Conservation (phyloP, 2,113 vertebrate species). For the Poecilia latipinna region DNA sequence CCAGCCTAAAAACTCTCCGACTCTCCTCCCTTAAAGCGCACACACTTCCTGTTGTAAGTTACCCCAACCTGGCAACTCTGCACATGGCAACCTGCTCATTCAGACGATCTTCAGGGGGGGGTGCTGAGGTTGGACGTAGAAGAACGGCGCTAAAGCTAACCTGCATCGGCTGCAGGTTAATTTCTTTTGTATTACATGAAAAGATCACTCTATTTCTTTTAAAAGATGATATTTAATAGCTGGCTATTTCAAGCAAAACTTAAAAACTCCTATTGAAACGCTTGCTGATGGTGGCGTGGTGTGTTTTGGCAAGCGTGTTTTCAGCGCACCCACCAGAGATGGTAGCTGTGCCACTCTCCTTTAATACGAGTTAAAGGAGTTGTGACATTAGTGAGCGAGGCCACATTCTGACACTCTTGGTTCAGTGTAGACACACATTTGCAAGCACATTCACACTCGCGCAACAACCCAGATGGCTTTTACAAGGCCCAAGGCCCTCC, state of each 20-base stretch:
- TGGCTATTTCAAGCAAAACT: not conserved
- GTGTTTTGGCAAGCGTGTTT: conserved; percentile 38
- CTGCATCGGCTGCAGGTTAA: not conserved
- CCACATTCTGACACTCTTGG: conserved; percentile 69
- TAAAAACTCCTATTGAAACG: not conserved
- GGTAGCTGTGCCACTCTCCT: conserved; percentile 61
- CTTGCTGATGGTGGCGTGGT: conserved; percentile 32
- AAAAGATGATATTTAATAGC: not conserved
- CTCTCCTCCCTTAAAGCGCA: conserved; percentile 51
- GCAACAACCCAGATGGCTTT: conserved; percentile 77
- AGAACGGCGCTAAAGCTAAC: conserved; percentile 41
- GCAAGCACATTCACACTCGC: conserved; percentile 33
- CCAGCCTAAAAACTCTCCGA: conserved; percentile 61
- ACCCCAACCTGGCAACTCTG: conserved; percentile 58
- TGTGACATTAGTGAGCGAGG: conserved; percentile 65
- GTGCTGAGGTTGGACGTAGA: conserved; percentile 21
- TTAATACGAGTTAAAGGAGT: conserved; percentile 57
- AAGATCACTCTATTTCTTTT: not conserved
- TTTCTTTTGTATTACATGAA: not conserved
- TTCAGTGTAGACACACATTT: conserved; percentile 35
- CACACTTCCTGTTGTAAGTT: conserved; percentile 69
- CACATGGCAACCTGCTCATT: conserved; percentile 65
- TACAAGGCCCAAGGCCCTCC: conserved; percentile 76
- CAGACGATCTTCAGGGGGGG: conserved; percentile 42
- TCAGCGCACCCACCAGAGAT: conserved; percentile 51